Evolutionary conservation across 1,140 invertebrate genomes (phyloP).

Genomic region (Luehdorfia chinensis): DNA sequence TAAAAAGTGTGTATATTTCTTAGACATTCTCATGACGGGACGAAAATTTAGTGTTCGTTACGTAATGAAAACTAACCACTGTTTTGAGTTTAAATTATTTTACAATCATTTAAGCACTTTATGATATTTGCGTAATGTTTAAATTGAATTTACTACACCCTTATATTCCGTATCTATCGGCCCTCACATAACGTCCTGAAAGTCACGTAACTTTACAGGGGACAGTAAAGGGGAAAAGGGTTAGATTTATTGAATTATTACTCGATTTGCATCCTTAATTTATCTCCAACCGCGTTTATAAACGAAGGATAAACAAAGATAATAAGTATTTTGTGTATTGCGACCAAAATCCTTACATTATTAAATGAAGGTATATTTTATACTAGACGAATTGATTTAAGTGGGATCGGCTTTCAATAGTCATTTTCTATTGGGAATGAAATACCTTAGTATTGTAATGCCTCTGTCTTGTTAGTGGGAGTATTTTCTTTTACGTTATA

Average conservation of each 20-base stretch:
- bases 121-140: too few species aligned
- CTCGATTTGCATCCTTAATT: constrained; percentile 13
- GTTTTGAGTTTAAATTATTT: too few species aligned
- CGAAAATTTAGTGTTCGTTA: too few species aligned
- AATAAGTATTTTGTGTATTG: constrained; percentile 6
- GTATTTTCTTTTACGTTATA: neutral
- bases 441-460: constrained; percentile 6
- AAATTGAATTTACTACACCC: too few species aligned
- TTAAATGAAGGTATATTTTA: constrained; percentile 6
- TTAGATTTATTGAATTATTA: constrained; percentile 16
- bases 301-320: constrained; percentile 10
- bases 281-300: constrained; percentile 8
- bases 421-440: constrained; percentile 7
- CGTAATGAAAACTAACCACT: too few species aligned
- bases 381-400: neutral
- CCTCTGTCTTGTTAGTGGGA: neutral
- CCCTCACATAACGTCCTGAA: neutral
- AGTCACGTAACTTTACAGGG: constrained; percentile 6
- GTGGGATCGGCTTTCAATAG: constrained; percentile 4
- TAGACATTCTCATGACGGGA: too few species aligned
- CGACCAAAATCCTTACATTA: constrained; percentile 5
- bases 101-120: too few species aligned
- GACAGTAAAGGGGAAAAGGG: constrained; percentile 5
- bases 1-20: too few species aligned
- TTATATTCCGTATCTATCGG: too few species aligned